Percentiles rank a stretch among this genome's conserved stretches.
Evolutionary conservation across 2,888 invertebrate species (phyloP).

Genomic region (Palloptera scutellata): DNA sequence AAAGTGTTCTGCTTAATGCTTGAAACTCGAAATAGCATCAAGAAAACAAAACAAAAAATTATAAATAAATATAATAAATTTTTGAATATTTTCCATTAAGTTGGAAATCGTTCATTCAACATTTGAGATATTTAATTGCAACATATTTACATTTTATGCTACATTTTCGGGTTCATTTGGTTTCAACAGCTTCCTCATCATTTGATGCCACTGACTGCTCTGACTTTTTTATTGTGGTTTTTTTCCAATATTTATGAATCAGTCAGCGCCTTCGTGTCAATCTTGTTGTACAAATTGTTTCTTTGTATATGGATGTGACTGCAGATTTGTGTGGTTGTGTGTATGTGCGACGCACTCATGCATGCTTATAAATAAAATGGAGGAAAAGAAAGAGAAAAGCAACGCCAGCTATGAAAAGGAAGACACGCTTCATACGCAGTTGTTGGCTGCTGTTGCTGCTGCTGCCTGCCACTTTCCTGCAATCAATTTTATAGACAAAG

Average conservation of each 20-base stretch:
- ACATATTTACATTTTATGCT: slow-evolving; percentile 1
- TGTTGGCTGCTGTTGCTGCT: neutral
- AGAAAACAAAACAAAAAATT: no score
- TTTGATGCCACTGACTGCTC: no score
- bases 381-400: no score
- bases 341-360: neutral
- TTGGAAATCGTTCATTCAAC: slow-evolving; percentile 1
- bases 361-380: neutral
- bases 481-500: slow-evolving; percentile 2
- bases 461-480: neutral
- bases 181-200: no score
- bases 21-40: no score
- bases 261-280: slow-evolving; percentile 19
- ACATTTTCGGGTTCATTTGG: neutral
- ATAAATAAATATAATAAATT: neutral
- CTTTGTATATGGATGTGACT: neutral
- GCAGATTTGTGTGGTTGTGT: neutral
- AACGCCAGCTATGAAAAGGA: no score
- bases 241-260: slow-evolving; percentile 19
- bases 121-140: slow-evolving; percentile 16
- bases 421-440: no score
- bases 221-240: no score
- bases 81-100: slow-evolving; percentile 20
- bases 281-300: neutral
- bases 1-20: no score